Evolutionary conservation across 1,140 invertebrate species (phyloP).

Genomic region (Leptonema lineaticorne): DNA sequence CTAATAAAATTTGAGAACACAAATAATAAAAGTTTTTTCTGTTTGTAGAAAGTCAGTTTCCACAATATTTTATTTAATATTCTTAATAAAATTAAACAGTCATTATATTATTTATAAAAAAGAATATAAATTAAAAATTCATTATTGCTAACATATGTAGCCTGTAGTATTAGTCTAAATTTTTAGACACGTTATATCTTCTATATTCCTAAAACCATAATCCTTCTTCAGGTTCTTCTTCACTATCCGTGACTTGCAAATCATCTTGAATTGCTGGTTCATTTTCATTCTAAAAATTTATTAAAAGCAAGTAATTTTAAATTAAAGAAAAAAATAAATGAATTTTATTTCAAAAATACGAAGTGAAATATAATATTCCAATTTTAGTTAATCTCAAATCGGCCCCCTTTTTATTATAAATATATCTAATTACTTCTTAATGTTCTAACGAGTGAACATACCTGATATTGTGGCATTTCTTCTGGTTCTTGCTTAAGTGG

Average conservation of each 20-base stretch:
- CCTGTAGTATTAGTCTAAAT: no score
- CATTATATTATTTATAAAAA: no score
- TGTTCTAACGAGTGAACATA: neutral
- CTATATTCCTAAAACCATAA: conserved; percentile 50
- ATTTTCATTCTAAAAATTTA: conserved; percentile 46
- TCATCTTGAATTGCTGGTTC: conserved; percentile 54
- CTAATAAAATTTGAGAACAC: no score
- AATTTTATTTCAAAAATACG: neutral
- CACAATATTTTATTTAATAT: no score
- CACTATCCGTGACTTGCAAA: conserved; percentile 52
- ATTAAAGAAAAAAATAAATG: neutral
- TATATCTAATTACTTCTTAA: neutral
- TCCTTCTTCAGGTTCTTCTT: conserved; percentile 54
- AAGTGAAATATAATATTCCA: no score
- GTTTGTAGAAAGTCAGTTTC: no score
- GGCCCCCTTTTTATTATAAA: no score
- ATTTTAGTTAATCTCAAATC: no score
- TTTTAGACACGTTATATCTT: no score
- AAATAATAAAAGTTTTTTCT: no score
- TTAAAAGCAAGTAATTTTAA: neutral
- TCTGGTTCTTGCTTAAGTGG: conserved; percentile 37
- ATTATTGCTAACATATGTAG: neutral
- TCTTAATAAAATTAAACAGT: no score
- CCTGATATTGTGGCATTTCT: conserved; percentile 35
- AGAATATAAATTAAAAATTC: neutral